These are phyloP conservation scores for Urocyon cinereoargenteus DNA, from an alignment of 2,797 vertebrate genomes.

Conservation along the genomic window DNA sequence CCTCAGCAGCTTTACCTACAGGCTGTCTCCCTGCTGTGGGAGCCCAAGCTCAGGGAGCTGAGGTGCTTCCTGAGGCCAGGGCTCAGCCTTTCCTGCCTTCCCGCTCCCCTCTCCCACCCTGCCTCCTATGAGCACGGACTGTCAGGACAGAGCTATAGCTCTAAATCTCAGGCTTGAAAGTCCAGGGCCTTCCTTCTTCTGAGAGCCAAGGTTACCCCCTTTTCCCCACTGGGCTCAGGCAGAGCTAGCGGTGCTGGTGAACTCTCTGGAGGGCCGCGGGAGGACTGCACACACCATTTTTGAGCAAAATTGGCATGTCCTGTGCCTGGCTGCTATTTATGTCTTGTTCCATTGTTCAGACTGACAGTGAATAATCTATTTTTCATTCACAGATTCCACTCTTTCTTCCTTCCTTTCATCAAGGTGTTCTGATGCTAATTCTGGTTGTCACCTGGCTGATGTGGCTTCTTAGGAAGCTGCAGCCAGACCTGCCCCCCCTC, in stretches of 20 bases:
- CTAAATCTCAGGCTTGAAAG: not conserved
- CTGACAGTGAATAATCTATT: conserved; percentile 86
- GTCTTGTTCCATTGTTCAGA: conserved; percentile 83
- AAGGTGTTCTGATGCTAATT: conserved; percentile 83
- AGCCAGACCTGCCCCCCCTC: conserved; percentile 41
- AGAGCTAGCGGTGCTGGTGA: fast-evolving
- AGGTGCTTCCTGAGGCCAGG: not conserved
- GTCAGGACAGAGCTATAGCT: not conserved
- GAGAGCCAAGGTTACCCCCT: not conserved
- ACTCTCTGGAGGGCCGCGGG: not conserved
- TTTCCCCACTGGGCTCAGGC: not conserved
- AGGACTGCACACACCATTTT: not conserved
- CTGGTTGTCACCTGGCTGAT: conserved; percentile 81
- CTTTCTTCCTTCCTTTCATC: conserved; percentile 77
- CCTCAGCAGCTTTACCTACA: not conserved
- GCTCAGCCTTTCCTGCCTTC: too few relatives aligned
- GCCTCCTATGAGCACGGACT: fast-evolving
- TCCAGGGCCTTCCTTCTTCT: not conserved
- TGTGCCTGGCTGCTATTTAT: conserved; percentile 73
- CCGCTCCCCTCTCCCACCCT: not conserved
- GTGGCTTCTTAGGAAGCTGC: conserved; percentile 81
- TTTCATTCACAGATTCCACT: conserved; percentile 77
- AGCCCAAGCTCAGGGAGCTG: not conserved
- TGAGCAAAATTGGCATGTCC: not conserved
- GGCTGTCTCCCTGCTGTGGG: not conserved